These are phyloP conservation scores for Colossoma macropomum DNA, from an alignment of 2,113 vertebrate species.

Conservation along the genomic window DNA sequence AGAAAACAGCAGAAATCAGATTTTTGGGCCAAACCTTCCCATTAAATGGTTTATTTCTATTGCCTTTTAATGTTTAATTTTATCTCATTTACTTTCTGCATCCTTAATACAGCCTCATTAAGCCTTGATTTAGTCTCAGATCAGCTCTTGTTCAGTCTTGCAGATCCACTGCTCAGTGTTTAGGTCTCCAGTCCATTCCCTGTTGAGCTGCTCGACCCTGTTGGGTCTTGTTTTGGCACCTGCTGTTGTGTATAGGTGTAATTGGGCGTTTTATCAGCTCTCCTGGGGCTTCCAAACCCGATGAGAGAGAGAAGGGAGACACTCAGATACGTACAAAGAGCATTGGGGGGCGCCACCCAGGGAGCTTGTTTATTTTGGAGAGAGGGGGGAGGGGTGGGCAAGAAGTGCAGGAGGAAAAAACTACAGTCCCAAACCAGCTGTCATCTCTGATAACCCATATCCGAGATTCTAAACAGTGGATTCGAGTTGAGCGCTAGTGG, in stretches of 20 bases:
- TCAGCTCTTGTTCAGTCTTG: not conserved
- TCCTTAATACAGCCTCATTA: not conserved
- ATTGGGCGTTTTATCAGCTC: slow-evolving; percentile 46
- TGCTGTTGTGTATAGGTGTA: slow-evolving; percentile 24
- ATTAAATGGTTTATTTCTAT: not conserved
- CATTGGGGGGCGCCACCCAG: not conserved
- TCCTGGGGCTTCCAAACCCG: not conserved
- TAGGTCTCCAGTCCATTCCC: not conserved
- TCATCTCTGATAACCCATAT: not conserved
- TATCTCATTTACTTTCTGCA: not conserved
- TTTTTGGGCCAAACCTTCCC: too few relatives aligned
- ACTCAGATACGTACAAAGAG: not conserved
- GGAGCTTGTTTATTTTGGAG: slow-evolving; percentile 35
- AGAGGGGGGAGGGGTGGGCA: not conserved
- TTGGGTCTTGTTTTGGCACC: slow-evolving; percentile 51
- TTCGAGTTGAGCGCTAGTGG: not conserved
- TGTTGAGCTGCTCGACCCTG: not conserved
- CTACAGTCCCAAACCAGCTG: slow-evolving; percentile 22
- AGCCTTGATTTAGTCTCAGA: not conserved
- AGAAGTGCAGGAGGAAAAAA: slow-evolving; percentile 5
- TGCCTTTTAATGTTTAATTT: not conserved
- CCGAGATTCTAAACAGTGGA: not conserved
- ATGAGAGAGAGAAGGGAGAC: not conserved
- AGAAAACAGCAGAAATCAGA: too few relatives aligned
- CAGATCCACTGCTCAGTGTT: not conserved